phyloP scores from a whole-genome alignment of 2,797 vertebrate genomes.

The Myoxocephalus aenaeus region DNA sequence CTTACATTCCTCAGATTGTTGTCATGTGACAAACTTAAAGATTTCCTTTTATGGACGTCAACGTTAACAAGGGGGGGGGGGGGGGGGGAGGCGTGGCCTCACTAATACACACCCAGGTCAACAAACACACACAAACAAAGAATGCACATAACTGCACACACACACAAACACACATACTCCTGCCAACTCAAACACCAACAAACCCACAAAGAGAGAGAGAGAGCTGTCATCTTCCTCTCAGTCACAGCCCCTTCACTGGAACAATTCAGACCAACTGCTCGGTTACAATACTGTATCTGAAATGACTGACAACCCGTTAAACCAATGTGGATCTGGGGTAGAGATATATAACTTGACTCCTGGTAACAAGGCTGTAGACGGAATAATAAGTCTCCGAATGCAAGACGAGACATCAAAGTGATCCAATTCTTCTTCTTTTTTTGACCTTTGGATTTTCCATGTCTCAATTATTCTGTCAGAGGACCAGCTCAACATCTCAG shows the following conservation, averaged over 20 bases:
- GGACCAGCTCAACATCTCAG: no score
- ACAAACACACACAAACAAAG: constrained; percentile 46
- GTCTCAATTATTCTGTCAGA: no score
- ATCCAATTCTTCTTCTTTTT: neutral
- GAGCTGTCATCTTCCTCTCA: constrained; percentile 12
- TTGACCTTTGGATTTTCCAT: neutral
- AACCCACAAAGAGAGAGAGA: neutral
- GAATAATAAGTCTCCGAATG: no score
- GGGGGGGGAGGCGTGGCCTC: constrained; percentile 74
- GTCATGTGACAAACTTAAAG: constrained; percentile 90
- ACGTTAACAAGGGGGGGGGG: constrained; percentile 62
- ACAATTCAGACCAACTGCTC: neutral
- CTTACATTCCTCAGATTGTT: constrained; percentile 87
- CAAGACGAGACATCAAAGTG: neutral
- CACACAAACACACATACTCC: constrained; percentile 34
- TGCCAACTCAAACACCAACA: constrained; percentile 51
- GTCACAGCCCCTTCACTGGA: constrained; percentile 19
- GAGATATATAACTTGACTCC: neutral
- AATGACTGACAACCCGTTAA: neutral
- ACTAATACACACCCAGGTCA: constrained; percentile 66
- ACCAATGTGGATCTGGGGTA: neutral
- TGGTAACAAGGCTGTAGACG: no score
- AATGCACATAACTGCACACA: constrained; percentile 24
- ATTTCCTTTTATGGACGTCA: constrained; percentile 88
- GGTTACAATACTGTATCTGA: neutral